Evolutionary conservation across 2,113 vertebrate species (phyloP).

Genomic region (Anser cygnoides): DNA sequence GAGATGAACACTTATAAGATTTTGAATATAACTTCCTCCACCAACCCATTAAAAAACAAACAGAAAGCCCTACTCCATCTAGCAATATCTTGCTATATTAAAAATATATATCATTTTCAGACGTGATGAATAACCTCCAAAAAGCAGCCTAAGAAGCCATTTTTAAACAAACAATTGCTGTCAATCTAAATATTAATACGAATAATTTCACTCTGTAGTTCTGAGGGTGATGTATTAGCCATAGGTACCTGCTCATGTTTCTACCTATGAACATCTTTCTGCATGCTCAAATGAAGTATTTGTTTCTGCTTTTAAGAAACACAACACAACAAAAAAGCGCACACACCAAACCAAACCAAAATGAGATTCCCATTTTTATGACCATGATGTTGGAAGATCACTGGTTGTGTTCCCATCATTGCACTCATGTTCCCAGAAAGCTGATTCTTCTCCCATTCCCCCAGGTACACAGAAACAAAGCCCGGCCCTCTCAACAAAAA

Average conservation of each 20-base stretch:
- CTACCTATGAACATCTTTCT: not conserved
- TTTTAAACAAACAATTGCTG: not conserved
- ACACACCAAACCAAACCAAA: not conserved
- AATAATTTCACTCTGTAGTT: not conserved
- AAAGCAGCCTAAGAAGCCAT: not conserved
- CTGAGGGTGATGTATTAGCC: not conserved
- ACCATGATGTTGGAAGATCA: not conserved
- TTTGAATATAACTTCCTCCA: not conserved
- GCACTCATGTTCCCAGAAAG: not conserved
- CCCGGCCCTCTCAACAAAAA: not conserved
- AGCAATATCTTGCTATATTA: not conserved
- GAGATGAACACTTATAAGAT: not conserved
- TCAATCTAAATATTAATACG: not conserved
- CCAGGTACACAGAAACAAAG: not conserved
- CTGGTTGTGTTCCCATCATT: not conserved
- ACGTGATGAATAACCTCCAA: not conserved
- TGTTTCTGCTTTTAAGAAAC: not conserved
- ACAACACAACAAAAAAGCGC: not conserved
- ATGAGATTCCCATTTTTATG: not conserved
- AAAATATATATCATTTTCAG: not conserved
- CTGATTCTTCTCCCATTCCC: not conserved
- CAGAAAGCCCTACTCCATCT: not conserved
- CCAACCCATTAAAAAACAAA: not conserved
- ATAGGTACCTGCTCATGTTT: not conserved
- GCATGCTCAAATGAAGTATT: not conserved